phyloP scores from a whole-genome alignment of 2,888 invertebrate genomes.

The Plusia festucae region DNA sequence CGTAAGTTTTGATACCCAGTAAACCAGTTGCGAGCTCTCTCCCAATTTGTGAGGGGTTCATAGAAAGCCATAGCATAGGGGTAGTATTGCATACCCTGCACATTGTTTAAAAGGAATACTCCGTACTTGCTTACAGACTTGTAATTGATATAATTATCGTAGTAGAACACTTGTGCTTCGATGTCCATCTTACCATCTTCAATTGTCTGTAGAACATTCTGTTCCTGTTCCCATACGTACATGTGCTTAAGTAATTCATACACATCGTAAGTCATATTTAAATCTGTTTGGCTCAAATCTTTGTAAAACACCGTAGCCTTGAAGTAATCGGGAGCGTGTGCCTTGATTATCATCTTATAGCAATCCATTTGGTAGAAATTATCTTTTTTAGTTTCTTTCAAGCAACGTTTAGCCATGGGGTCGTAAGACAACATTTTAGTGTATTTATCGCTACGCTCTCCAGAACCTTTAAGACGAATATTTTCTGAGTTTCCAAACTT shows the following conservation, averaged over 20 bases:
- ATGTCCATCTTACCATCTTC: slow-evolving; percentile 84
- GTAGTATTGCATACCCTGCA: slow-evolving; percentile 15
- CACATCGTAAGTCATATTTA: neutral
- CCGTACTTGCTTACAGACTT: slow-evolving; percentile 81
- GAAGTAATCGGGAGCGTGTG: slow-evolving; percentile 87
- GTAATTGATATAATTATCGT: slow-evolving; percentile 81
- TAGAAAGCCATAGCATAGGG: slow-evolving; percentile 64
- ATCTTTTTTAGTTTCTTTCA: slow-evolving; percentile 85
- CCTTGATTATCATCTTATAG: slow-evolving; percentile 86
- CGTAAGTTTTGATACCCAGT: slow-evolving; percentile 84
- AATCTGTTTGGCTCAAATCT: slow-evolving; percentile 59
- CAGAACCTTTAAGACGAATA: slow-evolving; percentile 79
- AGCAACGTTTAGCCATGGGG: slow-evolving; percentile 83
- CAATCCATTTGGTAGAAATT: slow-evolving; percentile 89
- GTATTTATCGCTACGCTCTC: slow-evolving; percentile 84
- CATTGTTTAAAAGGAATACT: slow-evolving; percentile 77
- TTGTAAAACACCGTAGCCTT: slow-evolving; percentile 84
- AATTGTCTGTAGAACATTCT: slow-evolving; percentile 27
- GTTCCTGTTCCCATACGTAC: neutral
- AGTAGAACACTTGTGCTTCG: slow-evolving; percentile 78
- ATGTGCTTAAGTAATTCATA: slow-evolving; percentile 2
- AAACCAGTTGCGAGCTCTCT: slow-evolving; percentile 68
- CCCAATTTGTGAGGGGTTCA: slow-evolving; percentile 74
- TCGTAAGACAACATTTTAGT: slow-evolving; percentile 81
- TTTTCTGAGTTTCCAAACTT: slow-evolving; percentile 83